Percentiles rank a stretch among this genome's conserved stretches.
These are phyloP conservation scores for Chloropsis cyanopogon DNA, from an alignment of 2,113 vertebrate genomes.

Conservation along the genomic window DNA sequence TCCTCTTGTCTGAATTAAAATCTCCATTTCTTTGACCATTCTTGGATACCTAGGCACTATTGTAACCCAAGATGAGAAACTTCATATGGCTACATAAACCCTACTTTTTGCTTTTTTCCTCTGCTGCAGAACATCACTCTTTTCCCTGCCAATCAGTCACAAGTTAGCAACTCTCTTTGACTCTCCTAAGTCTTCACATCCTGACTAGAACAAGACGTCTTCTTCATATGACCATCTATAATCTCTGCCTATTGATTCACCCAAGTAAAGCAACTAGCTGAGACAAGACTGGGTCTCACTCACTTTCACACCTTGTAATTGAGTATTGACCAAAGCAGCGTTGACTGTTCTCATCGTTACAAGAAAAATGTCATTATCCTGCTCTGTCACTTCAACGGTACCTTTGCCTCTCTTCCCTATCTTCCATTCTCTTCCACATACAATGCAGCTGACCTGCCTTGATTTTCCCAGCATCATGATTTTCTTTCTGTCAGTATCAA, in stretches of 20 bases:
- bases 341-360: rapidly evolving
- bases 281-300: neutral
- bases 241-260: neutral
- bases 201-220: neutral
- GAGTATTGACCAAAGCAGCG: neutral
- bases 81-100: neutral
- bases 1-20: neutral
- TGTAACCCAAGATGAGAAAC: neutral
- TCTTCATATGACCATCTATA: neutral
- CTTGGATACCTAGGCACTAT: neutral
- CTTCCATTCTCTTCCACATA: neutral
- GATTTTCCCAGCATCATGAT: neutral
- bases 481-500: neutral
- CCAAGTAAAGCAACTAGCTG: neutral
- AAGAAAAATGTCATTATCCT: neutral
- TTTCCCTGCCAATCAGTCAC: neutral
- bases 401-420: neutral
- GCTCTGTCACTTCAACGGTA: neutral
- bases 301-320: neutral
- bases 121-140: neutral
- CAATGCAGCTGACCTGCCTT: neutral
- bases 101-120: neutral
- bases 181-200: neutral
- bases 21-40: neutral
- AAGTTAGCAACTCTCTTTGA: neutral